Percentiles rank a stretch among this genome's conserved stretches.
Evolutionary conservation across 2,888 invertebrate species (phyloP).

Genomic region (Drosophila kambysellisi): DNA sequence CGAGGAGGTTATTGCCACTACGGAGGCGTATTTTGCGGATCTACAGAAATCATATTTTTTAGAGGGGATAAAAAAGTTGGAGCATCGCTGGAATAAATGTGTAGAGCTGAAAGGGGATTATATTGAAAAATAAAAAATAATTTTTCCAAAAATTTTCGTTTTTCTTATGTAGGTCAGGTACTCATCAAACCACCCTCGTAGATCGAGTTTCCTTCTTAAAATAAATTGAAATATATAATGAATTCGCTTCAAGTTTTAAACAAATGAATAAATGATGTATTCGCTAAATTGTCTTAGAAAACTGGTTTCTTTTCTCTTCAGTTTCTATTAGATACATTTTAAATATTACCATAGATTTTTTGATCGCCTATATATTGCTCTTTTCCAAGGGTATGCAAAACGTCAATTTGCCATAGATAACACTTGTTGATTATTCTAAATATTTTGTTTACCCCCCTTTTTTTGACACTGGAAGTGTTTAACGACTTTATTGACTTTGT

Average conservation of each 20-base stretch:
- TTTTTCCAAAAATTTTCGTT: too few species aligned
- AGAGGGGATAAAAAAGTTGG: too few species aligned
- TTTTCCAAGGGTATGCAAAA: slow-evolving; percentile 37
- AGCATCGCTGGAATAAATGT: too few species aligned
- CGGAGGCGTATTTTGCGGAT: too few species aligned
- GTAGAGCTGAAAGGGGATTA: too few species aligned
- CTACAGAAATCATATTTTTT: too few species aligned
- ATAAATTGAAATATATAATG: neutral
- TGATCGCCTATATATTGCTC: neutral
- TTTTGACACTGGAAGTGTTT: slow-evolving; percentile 50
- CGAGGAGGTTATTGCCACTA: too few species aligned
- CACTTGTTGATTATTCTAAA: slow-evolving; percentile 55
- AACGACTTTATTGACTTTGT: slow-evolving; percentile 46
- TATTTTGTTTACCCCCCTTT: slow-evolving; percentile 33
- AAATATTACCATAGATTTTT: slow-evolving; percentile 19
- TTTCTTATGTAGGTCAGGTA: too few species aligned
- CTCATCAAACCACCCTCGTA: too few species aligned
- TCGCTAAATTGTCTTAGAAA: neutral
- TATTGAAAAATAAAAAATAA: too few species aligned
- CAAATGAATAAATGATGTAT: neutral
- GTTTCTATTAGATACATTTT: neutral
- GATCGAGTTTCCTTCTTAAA: neutral
- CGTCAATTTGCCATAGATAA: slow-evolving; percentile 45
- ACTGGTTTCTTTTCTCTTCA: slow-evolving; percentile 1
- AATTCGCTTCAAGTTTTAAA: neutral